These are phyloP conservation scores for Amblyjoppa fuscipennis DNA, from an alignment of 2,888 invertebrate genomes.

Conservation along the genomic window DNA sequence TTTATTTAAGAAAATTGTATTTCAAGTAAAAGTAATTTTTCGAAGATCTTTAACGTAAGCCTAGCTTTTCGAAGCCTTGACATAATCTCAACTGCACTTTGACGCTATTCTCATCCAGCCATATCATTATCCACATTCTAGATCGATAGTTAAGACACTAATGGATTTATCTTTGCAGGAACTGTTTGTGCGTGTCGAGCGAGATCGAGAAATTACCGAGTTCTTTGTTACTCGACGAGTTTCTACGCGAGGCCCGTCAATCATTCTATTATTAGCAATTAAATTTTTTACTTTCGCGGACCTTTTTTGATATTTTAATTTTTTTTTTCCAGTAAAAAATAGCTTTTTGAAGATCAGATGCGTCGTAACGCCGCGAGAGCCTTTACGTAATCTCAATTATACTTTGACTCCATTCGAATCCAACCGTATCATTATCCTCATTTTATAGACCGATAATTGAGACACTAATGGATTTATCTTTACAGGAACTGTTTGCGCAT, in stretches of 20 bases:
- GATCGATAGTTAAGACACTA: not conserved
- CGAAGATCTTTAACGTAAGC: too few relatives aligned
- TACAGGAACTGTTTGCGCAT: too few relatives aligned
- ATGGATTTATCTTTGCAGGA: not conserved
- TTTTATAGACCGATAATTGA: not conserved
- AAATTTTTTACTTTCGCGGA: not conserved
- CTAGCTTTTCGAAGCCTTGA: not conserved
- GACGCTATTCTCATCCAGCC: not conserved
- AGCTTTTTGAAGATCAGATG: not conserved
- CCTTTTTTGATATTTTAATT: too few relatives aligned
- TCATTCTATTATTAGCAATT: not conserved
- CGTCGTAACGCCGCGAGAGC: not conserved
- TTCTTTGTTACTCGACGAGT: not conserved
- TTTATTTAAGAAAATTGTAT: not conserved
- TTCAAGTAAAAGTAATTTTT: not conserved
- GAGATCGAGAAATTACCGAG: not conserved
- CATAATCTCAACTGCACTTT: not conserved
- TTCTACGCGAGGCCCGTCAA: not conserved
- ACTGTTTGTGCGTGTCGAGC: slow-evolving; percentile 4
- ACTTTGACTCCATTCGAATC: not conserved
- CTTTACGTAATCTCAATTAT: not conserved
- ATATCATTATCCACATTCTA: not conserved
- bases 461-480: not conserved
- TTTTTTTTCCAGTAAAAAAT: not conserved
- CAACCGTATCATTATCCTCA: not conserved